A percentile compares a stretch with the other conserved stretches of the same genome.
Conservation (phyloP, 2,113 vertebrate species). For the rat (Rattus norvegicus) region GRCr8 NC_086033.1:32216001-32216500, state of each 20-base stretch:
- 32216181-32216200: neutral
- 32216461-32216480: neutral
- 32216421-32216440: neutral
- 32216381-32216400: too few relatives aligned
- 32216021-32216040: neutral
- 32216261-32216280: neutral
- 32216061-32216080: conserved; percentile 19
- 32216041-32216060: neutral
- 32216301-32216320: neutral
- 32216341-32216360: too few relatives aligned
- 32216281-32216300: neutral
- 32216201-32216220: neutral
- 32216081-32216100: neutral
- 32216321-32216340: neutral
- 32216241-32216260: neutral
- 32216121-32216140: neutral
- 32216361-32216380: too few relatives aligned
- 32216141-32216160: neutral
- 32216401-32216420: too few relatives aligned
- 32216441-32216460: neutral
- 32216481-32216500: neutral
- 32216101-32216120: neutral
- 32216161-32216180: neutral
- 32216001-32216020: neutral
- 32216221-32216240: neutral